Evolutionary conservation across 2,113 vertebrate species (phyloP).

Genomic region (Charadrius vociferus): DNA sequence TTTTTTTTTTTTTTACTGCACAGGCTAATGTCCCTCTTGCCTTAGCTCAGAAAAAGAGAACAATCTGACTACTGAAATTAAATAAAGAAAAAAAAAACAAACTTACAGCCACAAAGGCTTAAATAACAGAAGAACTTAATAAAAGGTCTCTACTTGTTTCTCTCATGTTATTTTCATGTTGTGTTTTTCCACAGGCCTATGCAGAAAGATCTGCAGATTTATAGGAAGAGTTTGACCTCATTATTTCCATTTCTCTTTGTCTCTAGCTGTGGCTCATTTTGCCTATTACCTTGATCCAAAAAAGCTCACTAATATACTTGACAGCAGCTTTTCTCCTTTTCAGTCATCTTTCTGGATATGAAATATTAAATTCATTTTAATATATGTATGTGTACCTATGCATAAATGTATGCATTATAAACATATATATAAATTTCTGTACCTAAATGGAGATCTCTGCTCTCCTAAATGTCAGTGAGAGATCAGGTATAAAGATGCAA

Average conservation of each 20-base stretch:
- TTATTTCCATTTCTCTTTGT: conserved; percentile 1
- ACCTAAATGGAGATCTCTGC: neutral
- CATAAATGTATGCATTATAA: neutral
- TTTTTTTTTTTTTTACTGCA: neutral
- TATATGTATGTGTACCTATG: neutral
- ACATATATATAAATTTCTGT: neutral
- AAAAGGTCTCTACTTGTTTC: neutral
- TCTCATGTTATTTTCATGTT: neutral
- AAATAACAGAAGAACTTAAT: neutral
- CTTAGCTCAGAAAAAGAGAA: neutral
- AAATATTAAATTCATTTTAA: neutral
- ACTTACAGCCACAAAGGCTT: neutral
- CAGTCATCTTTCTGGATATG: neutral
- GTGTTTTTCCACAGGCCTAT: neutral
- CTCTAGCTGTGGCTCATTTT: neutral
- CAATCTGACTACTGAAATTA: neutral
- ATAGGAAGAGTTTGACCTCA: neutral
- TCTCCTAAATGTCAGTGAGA: neutral
- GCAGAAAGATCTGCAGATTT: neutral
- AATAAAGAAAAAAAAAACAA: neutral
- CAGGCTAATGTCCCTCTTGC: neutral
- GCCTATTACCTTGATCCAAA: neutral
- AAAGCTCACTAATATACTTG: neutral
- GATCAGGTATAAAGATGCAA: neutral
- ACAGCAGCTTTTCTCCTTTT: neutral